Base-by-base conservation (phyloP, 1,140 invertebrate genomes). In the Linepithema humile region DNA sequence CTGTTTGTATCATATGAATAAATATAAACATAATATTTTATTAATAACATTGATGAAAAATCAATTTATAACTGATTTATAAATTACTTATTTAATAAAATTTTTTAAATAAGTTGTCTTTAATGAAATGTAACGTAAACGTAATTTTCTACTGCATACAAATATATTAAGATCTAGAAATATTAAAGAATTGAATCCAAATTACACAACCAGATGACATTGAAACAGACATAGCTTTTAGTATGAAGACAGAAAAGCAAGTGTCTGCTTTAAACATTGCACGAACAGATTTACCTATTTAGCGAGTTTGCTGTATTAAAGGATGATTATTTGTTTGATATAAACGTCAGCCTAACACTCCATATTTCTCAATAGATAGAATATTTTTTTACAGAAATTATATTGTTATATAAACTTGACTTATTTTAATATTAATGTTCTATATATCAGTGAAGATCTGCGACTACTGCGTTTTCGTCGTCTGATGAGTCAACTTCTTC, bases 371-470 rank as follows among this genome's bases (percentile, higher is more conserved):
- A n/a, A n/a, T n/a, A n/a, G n/a, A n/a, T n/a, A n/a, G n/a, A n/a
- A n/a, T 35, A 26, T 3, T 26, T 65, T 62, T 60, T 64, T 35
- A 32, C 48, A 20, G n/a, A 7, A 53, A 67, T 38, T 73, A 55
- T 73, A 20, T 9, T 64, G 1, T 15, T 62, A 48, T 43, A 35
- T 23, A 3, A 7, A 38, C 29, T 48, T 65, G 29, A 35, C n/a
- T 64, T 40, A 40, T 55, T 69, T 67, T 43, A 43, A 40, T 43
- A 55, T 69, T 32, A 80, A 55, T 40, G 1, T 9, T 74, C 70
- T 89, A 91, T 83, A 88, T 64, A 57, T 67, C 53, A 57, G 82
- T 86, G 69, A 77, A 84, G 45, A 67, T 64, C 82, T 62, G 78
- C 32, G 3, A 62, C 35, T n/a, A 50, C 26, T 40, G 62, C 7